Percentiles rank a stretch among this genome's conserved stretches.
phyloP scores from a whole-genome alignment of 2,888 invertebrate genomes.

The Eugnorisma glareosa region DNA sequence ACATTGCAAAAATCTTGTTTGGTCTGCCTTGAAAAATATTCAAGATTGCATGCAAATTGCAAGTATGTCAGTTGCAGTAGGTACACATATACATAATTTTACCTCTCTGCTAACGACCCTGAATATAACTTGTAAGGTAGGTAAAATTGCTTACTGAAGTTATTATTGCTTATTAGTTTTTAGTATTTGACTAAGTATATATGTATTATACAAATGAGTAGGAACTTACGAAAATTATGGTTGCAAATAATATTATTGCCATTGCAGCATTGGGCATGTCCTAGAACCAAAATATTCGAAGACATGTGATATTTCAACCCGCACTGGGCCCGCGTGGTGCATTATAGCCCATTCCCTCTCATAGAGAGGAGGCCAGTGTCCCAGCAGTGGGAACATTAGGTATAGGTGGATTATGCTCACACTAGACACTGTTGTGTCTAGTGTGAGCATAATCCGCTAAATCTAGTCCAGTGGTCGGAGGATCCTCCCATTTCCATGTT shows the following conservation, averaged over 20 bases:
- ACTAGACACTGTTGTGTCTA: too few species aligned
- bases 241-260: not conserved
- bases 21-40: slow-evolving; percentile 41
- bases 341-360: too few species aligned
- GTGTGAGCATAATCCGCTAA: too few species aligned
- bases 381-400: too few species aligned
- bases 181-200: not conserved
- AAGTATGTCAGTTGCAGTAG: slow-evolving; percentile 35
- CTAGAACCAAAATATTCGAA: too few species aligned
- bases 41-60: slow-evolving; percentile 30
- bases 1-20: slow-evolving; percentile 45
- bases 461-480: too few species aligned
- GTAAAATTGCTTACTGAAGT: slow-evolving; percentile 4
- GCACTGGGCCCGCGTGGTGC: too few species aligned
- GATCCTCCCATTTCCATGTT: too few species aligned
- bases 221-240: not conserved
- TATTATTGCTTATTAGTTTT: slow-evolving; percentile 3
- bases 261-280: too few species aligned
- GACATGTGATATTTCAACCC: too few species aligned
- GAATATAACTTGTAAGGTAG: slow-evolving; percentile 13
- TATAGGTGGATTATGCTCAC: too few species aligned
- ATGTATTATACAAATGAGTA: not conserved
- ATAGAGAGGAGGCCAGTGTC: too few species aligned
- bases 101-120: slow-evolving; percentile 26
- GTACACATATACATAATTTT: slow-evolving; percentile 24